Evolutionary conservation across 1,140 invertebrate genomes (phyloP).

Genomic region (Sarcophaga peregrina): DNA sequence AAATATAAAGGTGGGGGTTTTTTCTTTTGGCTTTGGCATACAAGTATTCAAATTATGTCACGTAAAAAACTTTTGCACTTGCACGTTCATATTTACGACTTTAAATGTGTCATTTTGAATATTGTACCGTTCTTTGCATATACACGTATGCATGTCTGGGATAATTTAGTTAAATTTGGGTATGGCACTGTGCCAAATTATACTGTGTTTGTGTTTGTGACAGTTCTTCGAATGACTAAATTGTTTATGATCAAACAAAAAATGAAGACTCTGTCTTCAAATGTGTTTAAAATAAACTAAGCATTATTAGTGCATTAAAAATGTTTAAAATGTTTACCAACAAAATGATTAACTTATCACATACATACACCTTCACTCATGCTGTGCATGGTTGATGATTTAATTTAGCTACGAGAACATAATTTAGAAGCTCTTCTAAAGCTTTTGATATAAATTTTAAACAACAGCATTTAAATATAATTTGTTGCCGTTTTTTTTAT

Average conservation of each 20-base stretch:
- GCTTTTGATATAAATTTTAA: constrained; percentile 7
- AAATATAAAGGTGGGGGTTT: too few species aligned
- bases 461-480: neutral
- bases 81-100: neutral
- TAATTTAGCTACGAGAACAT: neutral
- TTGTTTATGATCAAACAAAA: neutral
- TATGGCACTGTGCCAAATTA: neutral
- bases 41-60: constrained; percentile 3
- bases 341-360: neutral
- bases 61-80: neutral
- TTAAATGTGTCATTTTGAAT: neutral
- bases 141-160: too few species aligned
- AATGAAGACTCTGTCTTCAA: neutral
- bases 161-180: too few species aligned
- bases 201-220: too few species aligned
- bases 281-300: neutral
- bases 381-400: neutral
- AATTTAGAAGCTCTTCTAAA: neutral
- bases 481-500: neutral
- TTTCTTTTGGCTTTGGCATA: too few species aligned
- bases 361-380: neutral
- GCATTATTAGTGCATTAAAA: neutral
- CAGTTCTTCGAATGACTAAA: neutral
- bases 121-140: too few species aligned
- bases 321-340: neutral